Evolutionary conservation across 2,113 vertebrate genomes (phyloP).

Genomic region (Pomatostomus ruficeps): DNA sequence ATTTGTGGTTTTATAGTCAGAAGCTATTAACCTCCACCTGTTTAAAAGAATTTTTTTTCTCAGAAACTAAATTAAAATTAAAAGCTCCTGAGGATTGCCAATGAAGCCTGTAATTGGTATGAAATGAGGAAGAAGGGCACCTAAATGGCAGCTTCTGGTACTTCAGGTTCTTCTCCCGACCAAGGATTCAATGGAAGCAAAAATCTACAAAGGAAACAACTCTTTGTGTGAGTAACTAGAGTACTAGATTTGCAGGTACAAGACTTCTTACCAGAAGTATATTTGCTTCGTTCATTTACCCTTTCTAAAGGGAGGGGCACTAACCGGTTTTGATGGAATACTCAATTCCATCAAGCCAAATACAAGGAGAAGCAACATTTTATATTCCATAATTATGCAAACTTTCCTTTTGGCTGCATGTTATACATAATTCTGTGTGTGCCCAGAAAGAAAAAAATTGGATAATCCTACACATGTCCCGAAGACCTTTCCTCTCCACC

Average conservation of each 20-base stretch:
- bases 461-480: background rate
- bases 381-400: background rate
- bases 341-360: background rate
- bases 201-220: background rate
- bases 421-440: background rate
- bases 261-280: background rate
- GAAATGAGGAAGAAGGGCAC: background rate
- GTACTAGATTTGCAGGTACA: rapidly evolving
- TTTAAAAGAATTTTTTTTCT: background rate
- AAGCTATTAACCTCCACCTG: background rate
- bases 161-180: background rate
- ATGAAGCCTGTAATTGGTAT: background rate
- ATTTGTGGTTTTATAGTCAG: background rate
- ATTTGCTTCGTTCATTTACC: background rate
- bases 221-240: background rate
- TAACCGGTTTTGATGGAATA: background rate
- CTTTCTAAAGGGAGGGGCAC: background rate
- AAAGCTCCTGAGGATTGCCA: background rate
- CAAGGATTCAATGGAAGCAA: background rate
- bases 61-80: background rate
- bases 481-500: background rate
- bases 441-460: background rate
- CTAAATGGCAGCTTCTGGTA: background rate
- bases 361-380: background rate
- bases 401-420: background rate